phyloP scores from a whole-genome alignment of 2,797 vertebrate genomes.

The Hydrocynus forskahlii region DNA sequence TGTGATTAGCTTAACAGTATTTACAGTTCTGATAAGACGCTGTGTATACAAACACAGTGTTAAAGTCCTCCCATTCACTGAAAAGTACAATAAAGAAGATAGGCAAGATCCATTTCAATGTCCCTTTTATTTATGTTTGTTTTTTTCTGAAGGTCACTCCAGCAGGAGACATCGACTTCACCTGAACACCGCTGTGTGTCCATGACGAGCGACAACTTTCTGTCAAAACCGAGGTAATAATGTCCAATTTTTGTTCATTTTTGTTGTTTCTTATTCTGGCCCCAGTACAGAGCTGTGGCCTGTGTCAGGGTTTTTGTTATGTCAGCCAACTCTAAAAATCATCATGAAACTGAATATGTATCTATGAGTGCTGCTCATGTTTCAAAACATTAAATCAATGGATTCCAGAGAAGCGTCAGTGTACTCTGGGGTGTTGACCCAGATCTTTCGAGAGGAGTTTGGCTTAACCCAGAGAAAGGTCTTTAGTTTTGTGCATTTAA shows the following conservation, averaged over 20 bases:
- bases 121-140: not conserved
- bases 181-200: not conserved
- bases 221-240: not conserved
- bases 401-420: conserved; percentile 26
- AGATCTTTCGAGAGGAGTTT: conserved; percentile 35
- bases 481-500: conserved; percentile 30
- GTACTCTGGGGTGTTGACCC: conserved; percentile 32
- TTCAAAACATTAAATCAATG: not conserved
- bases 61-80: too few species aligned
- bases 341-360: too few species aligned
- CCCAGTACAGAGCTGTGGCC: too few species aligned
- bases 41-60: too few species aligned
- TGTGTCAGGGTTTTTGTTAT: too few species aligned
- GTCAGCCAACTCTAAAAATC: too few species aligned
- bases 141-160: not conserved
- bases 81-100: too few species aligned
- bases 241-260: too few species aligned
- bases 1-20: not conserved
- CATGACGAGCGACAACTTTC: not conserved
- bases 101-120: too few species aligned
- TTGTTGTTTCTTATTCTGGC: too few species aligned
- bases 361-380: too few species aligned
- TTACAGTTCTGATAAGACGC: not conserved
- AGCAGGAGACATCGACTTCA: not conserved
- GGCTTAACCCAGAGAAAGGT: conserved; percentile 8